phyloP scores from a whole-genome alignment of 1,140 invertebrate species.

The Magallana angulata region DNA sequence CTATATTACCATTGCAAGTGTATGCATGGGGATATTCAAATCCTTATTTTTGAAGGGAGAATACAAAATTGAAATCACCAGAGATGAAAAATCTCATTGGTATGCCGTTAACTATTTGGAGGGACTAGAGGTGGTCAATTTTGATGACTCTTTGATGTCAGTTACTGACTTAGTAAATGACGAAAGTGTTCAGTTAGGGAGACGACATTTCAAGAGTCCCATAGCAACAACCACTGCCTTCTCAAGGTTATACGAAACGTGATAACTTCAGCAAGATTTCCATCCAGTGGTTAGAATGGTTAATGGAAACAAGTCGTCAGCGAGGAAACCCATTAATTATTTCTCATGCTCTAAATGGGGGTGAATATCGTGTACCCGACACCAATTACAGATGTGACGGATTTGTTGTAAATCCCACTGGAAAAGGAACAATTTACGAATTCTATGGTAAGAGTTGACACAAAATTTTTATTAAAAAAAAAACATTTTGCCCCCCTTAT shows the following conservation, averaged over 20 bases:
- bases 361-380: conserved; percentile 34
- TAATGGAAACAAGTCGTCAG: conserved; percentile 25
- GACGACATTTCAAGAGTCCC: neutral
- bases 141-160: neutral
- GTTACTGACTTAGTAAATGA: conserved; percentile 34
- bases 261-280: conserved; percentile 39
- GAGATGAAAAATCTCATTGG: neutral
- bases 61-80: conserved; percentile 25
- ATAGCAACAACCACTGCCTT: conserved; percentile 42
- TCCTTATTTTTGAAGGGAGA: conserved; percentile 41
- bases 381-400: conserved; percentile 55
- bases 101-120: neutral
- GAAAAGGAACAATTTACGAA: conserved; percentile 35
- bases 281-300: conserved; percentile 53
- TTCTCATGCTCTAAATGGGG: conserved; percentile 48
- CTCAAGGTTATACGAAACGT: conserved; percentile 36
- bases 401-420: conserved; percentile 40
- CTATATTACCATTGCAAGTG: conserved; percentile 47
- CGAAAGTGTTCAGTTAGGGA: neutral
- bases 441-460: conserved; percentile 40
- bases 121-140: neutral
- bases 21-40: conserved; percentile 51
- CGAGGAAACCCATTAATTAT: neutral
- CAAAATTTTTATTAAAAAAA: neutral
- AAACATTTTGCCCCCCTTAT: neutral